Evolutionary conservation across 2,797 vertebrate species (phyloP), one percentile per base, ranked within the genome.

Genomic region (Gymnoscopelus braueri): DNA sequence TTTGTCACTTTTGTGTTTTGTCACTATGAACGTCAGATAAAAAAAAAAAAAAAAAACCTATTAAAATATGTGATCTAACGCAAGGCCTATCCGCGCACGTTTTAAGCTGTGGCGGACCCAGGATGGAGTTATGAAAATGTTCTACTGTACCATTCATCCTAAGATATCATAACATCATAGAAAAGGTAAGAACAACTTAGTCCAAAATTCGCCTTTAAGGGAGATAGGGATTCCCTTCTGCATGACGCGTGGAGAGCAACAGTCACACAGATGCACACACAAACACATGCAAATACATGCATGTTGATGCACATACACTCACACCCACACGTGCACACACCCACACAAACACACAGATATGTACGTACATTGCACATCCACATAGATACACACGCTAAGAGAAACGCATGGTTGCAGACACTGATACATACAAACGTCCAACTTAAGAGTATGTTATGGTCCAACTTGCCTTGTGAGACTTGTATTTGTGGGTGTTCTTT

Each of bases 201-300:
- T n/a, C n/a, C n/a, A n/a, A n/a, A n/a, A n/a, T n/a, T n/a, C n/a
- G n/a, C n/a, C 19, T 19, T 19, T 19, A 12, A 67, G 69, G 79
- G 77, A 71, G 79, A 71, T 10, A 76, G 75, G 81, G 84, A 93
- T 95, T 95, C 95, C 95, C 95, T 94, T 83, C 74, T 50, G 85
- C 0, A 35, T 94, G 94, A 96, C 89, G 95, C 93, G 84, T 1
- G 5, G 61, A n/a, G 50, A 72, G 63, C 75, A 83, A 87, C 79
- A 80, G 64, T 59, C 24, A 60, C 48, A 81, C 5, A 73, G 50
- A 51, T 51, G 50, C 79, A 71, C 58, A 55, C 48, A 61, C 6
- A 35, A 65, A 81, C 73, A 77, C 63, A 81, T 7, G 35, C 26
- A 71, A 74, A 19, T 19, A 19, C 19, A 29, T 29, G 26, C 19